Percentiles rank a stretch among this genome's conserved stretches.
Evolutionary conservation across 2,888 invertebrate species (phyloP).

Genomic region (Synanthedon andrenaeformis): DNA sequence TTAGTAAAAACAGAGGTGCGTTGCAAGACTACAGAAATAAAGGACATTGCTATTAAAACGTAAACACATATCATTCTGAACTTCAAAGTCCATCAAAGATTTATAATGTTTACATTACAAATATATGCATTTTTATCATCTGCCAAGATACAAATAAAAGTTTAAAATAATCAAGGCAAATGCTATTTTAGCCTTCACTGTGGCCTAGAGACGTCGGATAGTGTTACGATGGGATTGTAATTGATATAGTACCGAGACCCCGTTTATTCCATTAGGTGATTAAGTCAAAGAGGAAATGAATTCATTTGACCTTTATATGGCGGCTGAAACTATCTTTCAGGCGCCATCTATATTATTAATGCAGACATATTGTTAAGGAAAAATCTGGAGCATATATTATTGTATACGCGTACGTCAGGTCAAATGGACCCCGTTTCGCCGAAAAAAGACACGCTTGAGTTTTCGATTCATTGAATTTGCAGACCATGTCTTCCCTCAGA

Average conservation of each 20-base stretch:
- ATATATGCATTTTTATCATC: constrained; percentile 7
- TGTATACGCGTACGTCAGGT: no score
- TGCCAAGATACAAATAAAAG: constrained; percentile 28
- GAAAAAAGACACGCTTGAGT: no score
- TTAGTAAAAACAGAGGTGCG: no score
- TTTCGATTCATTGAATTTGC: no score
- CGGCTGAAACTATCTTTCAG: not conserved
- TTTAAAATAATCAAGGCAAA: constrained; percentile 43
- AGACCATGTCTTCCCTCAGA: no score
- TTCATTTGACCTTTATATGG: not conserved
- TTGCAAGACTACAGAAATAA: no score
- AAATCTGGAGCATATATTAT: no score
- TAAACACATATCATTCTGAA: not conserved
- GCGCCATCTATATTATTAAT: no score
- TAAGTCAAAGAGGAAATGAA: constrained; percentile 2
- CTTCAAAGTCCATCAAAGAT: constrained; percentile 1
- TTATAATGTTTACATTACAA: constrained; percentile 1
- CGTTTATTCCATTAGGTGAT: not conserved
- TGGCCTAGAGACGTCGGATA: constrained; percentile 46
- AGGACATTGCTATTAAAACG: not conserved
- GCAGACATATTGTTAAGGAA: no score
- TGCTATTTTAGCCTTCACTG: constrained; percentile 30
- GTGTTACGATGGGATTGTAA: constrained; percentile 29
- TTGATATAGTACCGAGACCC: constrained; percentile 15
- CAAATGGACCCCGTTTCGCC: no score